Conservation (phyloP, 2,888 invertebrate species). For the Drosophila meridiana region DNA sequence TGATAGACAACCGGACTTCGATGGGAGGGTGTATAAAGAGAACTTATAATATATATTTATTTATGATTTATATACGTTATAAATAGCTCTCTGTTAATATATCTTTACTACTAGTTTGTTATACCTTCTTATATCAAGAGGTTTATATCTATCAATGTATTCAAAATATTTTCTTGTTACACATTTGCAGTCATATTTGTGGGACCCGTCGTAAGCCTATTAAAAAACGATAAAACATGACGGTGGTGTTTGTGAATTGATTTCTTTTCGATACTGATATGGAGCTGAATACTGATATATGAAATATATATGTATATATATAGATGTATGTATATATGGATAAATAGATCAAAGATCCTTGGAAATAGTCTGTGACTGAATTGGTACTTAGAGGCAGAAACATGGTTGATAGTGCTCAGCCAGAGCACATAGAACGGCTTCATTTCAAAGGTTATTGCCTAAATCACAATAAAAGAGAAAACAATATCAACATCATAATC, state of each 20-base stretch:
- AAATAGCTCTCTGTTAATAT: background rate
- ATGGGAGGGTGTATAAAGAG: background rate
- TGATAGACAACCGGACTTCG: background rate
- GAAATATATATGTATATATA: background rate
- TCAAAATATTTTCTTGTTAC: background rate
- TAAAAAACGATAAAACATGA: background rate
- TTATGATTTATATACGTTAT: background rate
- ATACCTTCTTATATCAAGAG: background rate
- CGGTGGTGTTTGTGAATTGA: conserved; percentile 34
- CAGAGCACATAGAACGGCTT: too few relatives aligned
- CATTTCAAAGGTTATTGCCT: too few relatives aligned
- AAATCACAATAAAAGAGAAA: too few relatives aligned
- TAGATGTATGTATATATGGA: background rate
- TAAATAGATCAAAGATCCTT: too few relatives aligned
- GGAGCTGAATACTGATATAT: background rate
- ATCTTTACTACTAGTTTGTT: background rate
- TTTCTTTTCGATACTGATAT: conserved; percentile 8
- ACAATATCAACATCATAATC: too few relatives aligned
- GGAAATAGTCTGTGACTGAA: too few relatives aligned
- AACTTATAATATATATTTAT: background rate
- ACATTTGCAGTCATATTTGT: too few relatives aligned
- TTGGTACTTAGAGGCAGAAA: too few relatives aligned
- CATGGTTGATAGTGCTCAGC: too few relatives aligned
- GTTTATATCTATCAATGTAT: background rate
- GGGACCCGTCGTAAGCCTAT: background rate